phyloP scores from a whole-genome alignment of 2,113 vertebrate genomes.

The Plecotus auritus region DNA sequence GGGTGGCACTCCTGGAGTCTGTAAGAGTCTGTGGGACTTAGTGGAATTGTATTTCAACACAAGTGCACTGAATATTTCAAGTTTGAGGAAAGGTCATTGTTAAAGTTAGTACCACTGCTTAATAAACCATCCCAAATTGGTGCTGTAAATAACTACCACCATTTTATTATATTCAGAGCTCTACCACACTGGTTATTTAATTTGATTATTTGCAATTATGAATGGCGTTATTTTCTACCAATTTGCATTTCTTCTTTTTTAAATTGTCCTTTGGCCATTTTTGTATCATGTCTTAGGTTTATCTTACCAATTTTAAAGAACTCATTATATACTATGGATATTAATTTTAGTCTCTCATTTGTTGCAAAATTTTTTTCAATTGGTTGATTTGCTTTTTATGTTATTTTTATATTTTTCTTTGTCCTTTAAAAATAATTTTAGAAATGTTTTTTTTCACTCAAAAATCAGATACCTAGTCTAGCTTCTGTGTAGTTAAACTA shows the following conservation, averaged over 20 bases:
- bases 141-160: background rate
- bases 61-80: background rate
- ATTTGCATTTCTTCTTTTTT: conserved; percentile 16
- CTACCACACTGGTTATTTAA: background rate
- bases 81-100: background rate
- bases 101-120: background rate
- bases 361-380: background rate
- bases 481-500: conserved; percentile 6
- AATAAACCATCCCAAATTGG: background rate
- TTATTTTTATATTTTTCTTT: background rate
- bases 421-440: conserved; percentile 34
- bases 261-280: background rate
- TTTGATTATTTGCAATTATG: conserved; percentile 1
- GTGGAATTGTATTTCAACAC: background rate
- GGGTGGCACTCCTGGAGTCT: background rate
- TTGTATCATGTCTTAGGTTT: background rate
- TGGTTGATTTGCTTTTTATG: conserved; percentile 17
- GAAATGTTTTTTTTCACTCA: background rate
- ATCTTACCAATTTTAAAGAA: conserved; percentile 10
- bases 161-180: background rate
- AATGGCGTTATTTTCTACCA: background rate
- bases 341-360: background rate
- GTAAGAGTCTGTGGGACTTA: background rate
- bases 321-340: background rate
- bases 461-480: background rate